Conservation (phyloP, 2,888 invertebrate genomes). For the Pseudolycoriella hygida region DNA sequence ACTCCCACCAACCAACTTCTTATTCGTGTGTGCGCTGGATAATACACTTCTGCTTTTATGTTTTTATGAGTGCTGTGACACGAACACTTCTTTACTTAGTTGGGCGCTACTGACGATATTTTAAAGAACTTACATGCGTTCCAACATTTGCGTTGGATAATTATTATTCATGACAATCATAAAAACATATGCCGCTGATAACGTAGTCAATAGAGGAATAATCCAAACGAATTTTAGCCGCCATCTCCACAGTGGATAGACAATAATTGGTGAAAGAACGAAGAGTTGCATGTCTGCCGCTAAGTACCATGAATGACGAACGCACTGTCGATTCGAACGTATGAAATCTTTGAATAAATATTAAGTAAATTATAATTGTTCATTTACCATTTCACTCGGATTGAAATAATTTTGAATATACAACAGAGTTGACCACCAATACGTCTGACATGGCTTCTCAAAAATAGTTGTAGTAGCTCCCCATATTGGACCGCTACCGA, state of each 20-base stretch:
- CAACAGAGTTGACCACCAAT: conserved; percentile 32
- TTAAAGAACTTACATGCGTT: no score
- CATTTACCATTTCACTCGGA: conserved; percentile 19
- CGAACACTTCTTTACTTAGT: no score
- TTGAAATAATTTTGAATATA: conserved; percentile 32
- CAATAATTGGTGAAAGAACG: conserved; percentile 11
- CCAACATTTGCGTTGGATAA: neutral
- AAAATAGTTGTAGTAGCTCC: conserved; percentile 1
- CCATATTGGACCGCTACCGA: conserved; percentile 37
- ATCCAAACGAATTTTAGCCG: neutral
- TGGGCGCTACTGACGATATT: no score
- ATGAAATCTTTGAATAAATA: no score
- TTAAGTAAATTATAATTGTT: no score
- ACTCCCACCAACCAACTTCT: conserved; percentile 28
- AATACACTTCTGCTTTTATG: no score
- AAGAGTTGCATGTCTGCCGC: conserved; percentile 12
- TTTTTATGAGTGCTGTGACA: no score
- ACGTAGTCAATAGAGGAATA: neutral
- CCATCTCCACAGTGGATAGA: conserved; percentile 10
- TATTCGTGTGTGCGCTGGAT: conserved; percentile 25
- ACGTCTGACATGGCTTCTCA: conserved; percentile 19
- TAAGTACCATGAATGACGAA: conserved; percentile 25
- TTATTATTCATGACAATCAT: neutral
- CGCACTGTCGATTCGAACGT: no score
- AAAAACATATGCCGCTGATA: neutral